Evolutionary conservation across 2,888 invertebrate species (phyloP).

Genomic region (Scelioninae gen. 1): DNA sequence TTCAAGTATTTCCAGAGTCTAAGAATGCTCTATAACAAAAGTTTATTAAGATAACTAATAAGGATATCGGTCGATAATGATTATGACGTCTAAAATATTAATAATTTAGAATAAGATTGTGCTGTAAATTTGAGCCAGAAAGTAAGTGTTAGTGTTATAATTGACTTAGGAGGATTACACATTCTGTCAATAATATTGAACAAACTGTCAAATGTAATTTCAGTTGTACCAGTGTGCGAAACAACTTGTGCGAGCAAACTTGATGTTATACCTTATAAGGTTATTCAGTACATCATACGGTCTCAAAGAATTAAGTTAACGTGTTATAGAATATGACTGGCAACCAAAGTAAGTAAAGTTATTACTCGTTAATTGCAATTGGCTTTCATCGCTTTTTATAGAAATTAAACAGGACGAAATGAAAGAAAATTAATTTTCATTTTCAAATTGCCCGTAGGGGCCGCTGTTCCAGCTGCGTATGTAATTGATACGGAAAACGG

Average conservation of each 20-base stretch:
- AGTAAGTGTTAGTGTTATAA: conserved; percentile 40
- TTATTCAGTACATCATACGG: conserved; percentile 44
- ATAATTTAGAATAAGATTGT: background rate
- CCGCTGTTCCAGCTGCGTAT: conserved; percentile 36
- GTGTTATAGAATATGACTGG: conserved; percentile 44
- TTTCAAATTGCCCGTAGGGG: conserved; percentile 3
- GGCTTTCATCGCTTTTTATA: background rate
- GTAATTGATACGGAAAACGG: conserved; percentile 39
- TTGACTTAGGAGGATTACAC: conserved; percentile 35
- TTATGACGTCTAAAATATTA: conserved; percentile 1
- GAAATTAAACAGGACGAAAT: background rate
- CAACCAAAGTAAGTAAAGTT: conserved; percentile 52
- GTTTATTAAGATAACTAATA: background rate
- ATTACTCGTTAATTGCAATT: conserved; percentile 4
- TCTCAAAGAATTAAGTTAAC: conserved; percentile 29
- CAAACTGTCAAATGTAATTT: conserved; percentile 61
- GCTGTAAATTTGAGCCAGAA: conserved; percentile 30
- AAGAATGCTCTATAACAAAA: background rate
- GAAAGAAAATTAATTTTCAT: background rate
- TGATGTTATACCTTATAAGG: conserved; percentile 52
- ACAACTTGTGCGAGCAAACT: conserved; percentile 56
- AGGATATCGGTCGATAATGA: background rate
- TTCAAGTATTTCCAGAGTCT: too few species aligned
- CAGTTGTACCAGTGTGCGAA: conserved; percentile 47
- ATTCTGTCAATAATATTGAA: conserved; percentile 64